Evolutionary conservation across 2,113 vertebrate genomes (phyloP).

Genomic region (Crocuta crocuta): DNA sequence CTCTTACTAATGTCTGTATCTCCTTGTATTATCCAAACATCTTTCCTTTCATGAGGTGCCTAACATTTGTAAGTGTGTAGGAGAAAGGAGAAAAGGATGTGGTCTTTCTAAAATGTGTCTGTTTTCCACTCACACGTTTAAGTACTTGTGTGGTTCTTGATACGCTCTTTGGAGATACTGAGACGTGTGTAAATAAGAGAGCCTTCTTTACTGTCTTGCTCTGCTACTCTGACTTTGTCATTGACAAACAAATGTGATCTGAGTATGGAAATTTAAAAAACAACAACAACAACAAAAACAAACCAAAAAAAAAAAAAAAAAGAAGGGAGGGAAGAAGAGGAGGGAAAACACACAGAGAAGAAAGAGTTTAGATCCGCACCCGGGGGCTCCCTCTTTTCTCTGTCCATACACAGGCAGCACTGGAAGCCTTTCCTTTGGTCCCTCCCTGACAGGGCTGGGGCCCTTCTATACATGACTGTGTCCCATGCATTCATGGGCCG

Average conservation of each 20-base stretch:
- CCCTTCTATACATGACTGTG: conserved; percentile 86
- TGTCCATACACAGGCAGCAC: conserved; percentile 49
- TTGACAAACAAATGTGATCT: conserved; percentile 78
- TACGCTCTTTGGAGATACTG: conserved; percentile 31
- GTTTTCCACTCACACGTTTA: background rate
- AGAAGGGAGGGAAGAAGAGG: background rate
- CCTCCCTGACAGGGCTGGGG: conserved; percentile 84
- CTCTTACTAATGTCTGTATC: background rate
- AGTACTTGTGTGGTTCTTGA: background rate
- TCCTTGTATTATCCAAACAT: background rate
- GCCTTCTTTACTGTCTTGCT: conserved; percentile 75
- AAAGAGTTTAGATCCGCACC: conserved; percentile 51
- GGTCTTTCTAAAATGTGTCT: background rate
- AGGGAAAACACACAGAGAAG: background rate
- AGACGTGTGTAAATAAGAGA: conserved; percentile 66
- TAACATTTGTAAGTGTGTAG: background rate
- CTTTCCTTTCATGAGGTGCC: background rate
- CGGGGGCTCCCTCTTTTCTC: background rate
- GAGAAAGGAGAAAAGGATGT: background rate
- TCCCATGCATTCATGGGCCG: conserved; percentile 92
- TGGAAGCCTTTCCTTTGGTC: conserved; percentile 72
- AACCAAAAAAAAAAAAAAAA: background rate
- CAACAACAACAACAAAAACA: background rate
- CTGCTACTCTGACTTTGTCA: conserved; percentile 73
- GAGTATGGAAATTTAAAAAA: conserved; percentile 54